A percentile compares a stretch with the other conserved stretches of the same genome.
Evolutionary conservation across 2,113 vertebrate genomes (phyloP).

Genomic region (Astatotilapia flaviijosephi): DNA sequence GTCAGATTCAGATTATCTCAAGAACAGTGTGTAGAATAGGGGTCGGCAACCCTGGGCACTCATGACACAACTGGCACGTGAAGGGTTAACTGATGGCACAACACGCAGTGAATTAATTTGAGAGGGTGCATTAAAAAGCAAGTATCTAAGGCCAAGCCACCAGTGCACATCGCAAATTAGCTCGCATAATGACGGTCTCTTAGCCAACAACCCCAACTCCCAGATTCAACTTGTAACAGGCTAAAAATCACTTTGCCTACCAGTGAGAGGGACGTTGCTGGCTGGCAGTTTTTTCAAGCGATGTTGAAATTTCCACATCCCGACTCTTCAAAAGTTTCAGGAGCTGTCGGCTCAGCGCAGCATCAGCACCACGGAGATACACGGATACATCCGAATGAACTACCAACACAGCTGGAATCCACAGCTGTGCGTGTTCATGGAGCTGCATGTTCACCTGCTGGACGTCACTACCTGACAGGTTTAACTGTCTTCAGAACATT

Average conservation of each 20-base stretch:
- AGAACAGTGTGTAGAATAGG: background rate
- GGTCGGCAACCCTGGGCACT: background rate
- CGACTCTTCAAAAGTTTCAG: rapidly evolving
- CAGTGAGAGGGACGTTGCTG: rapidly evolving
- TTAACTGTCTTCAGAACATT: background rate
- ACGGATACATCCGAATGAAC: background rate
- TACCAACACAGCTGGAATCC: background rate
- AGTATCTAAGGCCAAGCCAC: background rate
- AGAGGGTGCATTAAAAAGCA: background rate
- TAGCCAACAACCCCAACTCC: background rate
- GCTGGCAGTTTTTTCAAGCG: rapidly evolving
- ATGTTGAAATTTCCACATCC: background rate
- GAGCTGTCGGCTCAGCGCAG: rapidly evolving
- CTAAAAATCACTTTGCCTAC: background rate
- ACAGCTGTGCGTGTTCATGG: rapidly evolving
- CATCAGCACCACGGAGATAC: rapidly evolving
- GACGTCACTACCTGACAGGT: rapidly evolving
- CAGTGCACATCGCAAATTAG: background rate
- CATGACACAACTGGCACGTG: background rate
- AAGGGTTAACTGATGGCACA: background rate
- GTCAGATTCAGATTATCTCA: background rate
- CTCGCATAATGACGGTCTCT: rapidly evolving
- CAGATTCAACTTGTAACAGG: background rate
- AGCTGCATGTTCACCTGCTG: background rate
- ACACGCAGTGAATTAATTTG: background rate